A percentile compares a stretch with the other conserved stretches of the same genome.
These are phyloP conservation scores for Synanthedon formicaeformis DNA, from an alignment of 2,888 invertebrate species.

Conservation along the genomic window DNA sequence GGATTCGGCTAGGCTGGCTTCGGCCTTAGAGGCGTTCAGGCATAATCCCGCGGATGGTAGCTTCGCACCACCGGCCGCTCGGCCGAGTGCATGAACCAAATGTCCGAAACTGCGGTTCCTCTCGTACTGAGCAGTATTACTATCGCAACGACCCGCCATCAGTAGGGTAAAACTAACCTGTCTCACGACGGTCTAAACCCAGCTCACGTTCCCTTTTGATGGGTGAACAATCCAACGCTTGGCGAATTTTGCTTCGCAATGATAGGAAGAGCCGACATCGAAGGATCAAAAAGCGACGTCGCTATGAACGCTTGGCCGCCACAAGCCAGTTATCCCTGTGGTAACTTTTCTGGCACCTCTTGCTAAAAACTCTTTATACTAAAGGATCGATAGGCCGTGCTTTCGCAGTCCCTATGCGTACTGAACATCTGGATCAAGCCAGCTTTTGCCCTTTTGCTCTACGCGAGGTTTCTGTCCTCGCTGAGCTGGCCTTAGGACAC, in stretches of 20 bases:
- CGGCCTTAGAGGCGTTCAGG: neutral
- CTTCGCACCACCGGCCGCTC: neutral
- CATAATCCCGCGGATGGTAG: neutral
- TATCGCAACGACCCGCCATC: slow-evolving; percentile 33
- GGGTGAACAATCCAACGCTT: neutral
- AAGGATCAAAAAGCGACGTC: slow-evolving; percentile 79
- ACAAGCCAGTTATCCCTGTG: slow-evolving; percentile 77
- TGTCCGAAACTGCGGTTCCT: slow-evolving; percentile 70
- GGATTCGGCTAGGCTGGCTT: neutral
- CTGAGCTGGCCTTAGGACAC: slow-evolving; percentile 74
- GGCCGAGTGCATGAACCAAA: slow-evolving; percentile 12
- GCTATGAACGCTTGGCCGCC: slow-evolving; percentile 31
- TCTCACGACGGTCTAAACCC: slow-evolving; percentile 61
- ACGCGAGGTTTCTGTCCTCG: slow-evolving; percentile 78
- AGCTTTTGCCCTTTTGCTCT: slow-evolving; percentile 71
- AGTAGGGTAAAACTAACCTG: slow-evolving; percentile 73
- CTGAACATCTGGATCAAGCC: no score
- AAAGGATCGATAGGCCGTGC: slow-evolving; percentile 33
- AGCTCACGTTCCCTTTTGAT: neutral
- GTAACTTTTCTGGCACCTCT: slow-evolving; percentile 74
- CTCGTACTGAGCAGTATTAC: slow-evolving; percentile 38
- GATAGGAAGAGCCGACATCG: slow-evolving; percentile 73
- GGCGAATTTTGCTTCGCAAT: slow-evolving; percentile 1
- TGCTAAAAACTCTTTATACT: slow-evolving; percentile 49
- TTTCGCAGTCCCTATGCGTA: no score